These are phyloP conservation scores for Xenopus laevis DNA, from an alignment of 2,113 vertebrate genomes.

Conservation along the genomic window DNA sequence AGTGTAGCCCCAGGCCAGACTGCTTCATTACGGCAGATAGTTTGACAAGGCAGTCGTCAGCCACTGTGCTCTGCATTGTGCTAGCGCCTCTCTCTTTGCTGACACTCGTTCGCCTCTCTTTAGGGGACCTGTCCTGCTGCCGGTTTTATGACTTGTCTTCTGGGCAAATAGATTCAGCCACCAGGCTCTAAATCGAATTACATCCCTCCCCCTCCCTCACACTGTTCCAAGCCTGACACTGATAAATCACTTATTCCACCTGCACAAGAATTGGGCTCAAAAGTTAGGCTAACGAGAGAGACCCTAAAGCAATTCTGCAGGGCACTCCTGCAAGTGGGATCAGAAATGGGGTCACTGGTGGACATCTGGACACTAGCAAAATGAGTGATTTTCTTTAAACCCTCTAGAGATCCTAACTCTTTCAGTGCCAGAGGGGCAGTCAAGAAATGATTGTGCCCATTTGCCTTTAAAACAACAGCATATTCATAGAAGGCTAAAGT, in stretches of 20 bases:
- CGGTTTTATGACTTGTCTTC: conserved; percentile 45
- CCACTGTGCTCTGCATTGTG: conserved; percentile 43
- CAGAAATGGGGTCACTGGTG: conserved; percentile 39
- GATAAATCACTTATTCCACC: conserved; percentile 44
- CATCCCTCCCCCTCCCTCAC: conserved; percentile 8
- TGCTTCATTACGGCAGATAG: conserved; percentile 58
- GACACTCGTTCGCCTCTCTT: conserved; percentile 37
- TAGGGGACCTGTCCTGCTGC: conserved; percentile 41
- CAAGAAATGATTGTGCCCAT: background rate
- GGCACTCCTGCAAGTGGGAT: background rate
- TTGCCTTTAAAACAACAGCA: background rate
- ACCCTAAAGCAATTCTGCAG: conserved; percentile 29
- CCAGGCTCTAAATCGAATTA: conserved; percentile 44
- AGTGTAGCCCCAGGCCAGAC: conserved; percentile 55
- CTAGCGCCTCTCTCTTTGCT: conserved; percentile 33
- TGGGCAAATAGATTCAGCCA: conserved; percentile 45
- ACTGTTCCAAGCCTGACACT: conserved; percentile 35
- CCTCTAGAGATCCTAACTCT: background rate
- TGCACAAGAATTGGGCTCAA: conserved; percentile 28
- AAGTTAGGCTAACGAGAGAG: conserved; percentile 38
- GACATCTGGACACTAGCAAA: conserved; percentile 27
- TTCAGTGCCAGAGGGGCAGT: background rate
- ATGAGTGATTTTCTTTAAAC: background rate
- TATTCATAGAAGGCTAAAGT: no score
- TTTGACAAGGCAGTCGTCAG: conserved; percentile 54